A percentile compares a stretch with the other conserved stretches of the same genome.
Conservation (phyloP, 2,113 vertebrate species). For the Pseudolaguvia tuberculata region DNA sequence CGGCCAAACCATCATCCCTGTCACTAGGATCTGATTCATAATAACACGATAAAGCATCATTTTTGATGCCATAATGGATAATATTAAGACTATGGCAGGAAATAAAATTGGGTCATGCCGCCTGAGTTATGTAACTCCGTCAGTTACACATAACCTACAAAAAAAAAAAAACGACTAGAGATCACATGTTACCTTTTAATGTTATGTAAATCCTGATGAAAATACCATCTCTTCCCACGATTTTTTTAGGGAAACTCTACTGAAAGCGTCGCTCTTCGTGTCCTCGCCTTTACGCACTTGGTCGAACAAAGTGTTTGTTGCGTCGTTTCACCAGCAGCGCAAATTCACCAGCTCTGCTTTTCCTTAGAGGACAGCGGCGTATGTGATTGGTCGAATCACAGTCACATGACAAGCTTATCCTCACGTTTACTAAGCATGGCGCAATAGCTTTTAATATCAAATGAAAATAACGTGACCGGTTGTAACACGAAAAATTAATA, state of each 20-base stretch:
- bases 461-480: background rate
- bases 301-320: slow-evolving; percentile 40
- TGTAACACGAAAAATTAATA: too few relatives aligned
- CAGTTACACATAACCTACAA: rapidly evolving
- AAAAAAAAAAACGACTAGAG: background rate
- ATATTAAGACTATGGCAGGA: background rate
- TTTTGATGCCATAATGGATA: background rate
- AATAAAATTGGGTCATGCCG: slow-evolving; percentile 59
- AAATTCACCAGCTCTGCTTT: background rate
- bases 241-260: background rate
- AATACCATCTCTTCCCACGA: slow-evolving; percentile 54
- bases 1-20: background rate
- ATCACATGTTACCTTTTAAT: slow-evolving; percentile 52
- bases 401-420: background rate
- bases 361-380: slow-evolving; percentile 4
- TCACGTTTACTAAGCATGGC: slow-evolving; percentile 64
- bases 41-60: background rate
- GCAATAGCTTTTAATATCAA: background rate
- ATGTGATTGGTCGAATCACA: slow-evolving; percentile 47
- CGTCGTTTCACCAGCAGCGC: slow-evolving; percentile 20
- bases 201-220: slow-evolving; percentile 59
- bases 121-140: slow-evolving; percentile 56
- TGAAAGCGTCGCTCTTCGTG: background rate
- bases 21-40: background rate
- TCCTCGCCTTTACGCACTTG: background rate